Base-by-base conservation (phyloP, 1,140 invertebrate genomes). In the Heliconius nattereri region DNA sequence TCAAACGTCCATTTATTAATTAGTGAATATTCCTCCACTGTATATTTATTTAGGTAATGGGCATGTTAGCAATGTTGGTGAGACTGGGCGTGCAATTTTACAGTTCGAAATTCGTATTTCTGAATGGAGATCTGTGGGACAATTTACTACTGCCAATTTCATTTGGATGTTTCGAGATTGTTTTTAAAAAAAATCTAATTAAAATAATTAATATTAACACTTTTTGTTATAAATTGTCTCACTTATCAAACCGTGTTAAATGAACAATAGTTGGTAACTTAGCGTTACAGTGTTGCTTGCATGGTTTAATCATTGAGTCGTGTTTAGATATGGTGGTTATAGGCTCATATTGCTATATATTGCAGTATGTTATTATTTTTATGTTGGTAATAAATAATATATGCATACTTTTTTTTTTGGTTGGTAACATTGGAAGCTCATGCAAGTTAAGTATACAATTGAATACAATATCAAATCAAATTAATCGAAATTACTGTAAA, bases 1-100 rank as follows among this genome's bases (percentile, higher is more conserved):
- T 90, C 86, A 90, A 89, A 92, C 91, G 92, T 94, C 92, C 92
- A 94, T 92, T 91, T 93, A 91, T 87, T 84, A 88, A 90, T 90
- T 89, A 88, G 86, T 86, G 83, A 84, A 82, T 73, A 93, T 94
- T 94, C 92, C 92, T 94, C 92, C 88, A 91, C 91, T 94, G 92
- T 94, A 92, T 92, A 91, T 90, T 35, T 89, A 87, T 88, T 89
- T 91, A 90, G 86, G 85, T 88, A 81, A 87, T 85, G 86, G 83
- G 84, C 81, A 82, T 87, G 82, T 84, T 81, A 83, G 87, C 86
- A 87, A 86, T 88, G 87, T 86, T 71, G 37, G 74, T 66, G 70
- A 70, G 74, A 78, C 60, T 29, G 60, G 60, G 26, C 60, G 60
- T 66, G 60, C 60, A 66, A 66, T 66, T 66, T 66, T 66, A 66